phyloP scores from a whole-genome alignment of 2,113 vertebrate genomes.

The Glareola pratincola region DNA sequence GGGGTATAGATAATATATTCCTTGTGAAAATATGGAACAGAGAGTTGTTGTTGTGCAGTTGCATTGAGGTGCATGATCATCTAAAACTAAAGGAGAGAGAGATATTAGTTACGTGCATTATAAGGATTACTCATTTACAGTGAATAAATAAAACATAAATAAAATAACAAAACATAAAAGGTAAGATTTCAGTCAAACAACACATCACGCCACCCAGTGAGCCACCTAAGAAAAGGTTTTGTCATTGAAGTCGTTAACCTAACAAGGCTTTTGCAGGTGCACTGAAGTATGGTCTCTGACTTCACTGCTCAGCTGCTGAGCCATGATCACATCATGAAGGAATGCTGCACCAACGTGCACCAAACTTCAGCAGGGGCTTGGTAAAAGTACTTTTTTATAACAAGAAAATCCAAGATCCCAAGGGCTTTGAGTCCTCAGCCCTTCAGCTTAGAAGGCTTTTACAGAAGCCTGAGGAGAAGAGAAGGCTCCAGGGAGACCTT shows the following conservation, averaged over 20 bases:
- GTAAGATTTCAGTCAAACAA: not conserved
- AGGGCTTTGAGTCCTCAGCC: not conserved
- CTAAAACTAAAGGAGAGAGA: slow-evolving; percentile 66
- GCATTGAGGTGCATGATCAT: slow-evolving; percentile 80
- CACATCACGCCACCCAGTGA: not conserved
- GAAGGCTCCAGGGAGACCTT: too few species aligned
- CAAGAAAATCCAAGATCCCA: not conserved
- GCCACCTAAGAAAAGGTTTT: not conserved
- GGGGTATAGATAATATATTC: slow-evolving; percentile 91
- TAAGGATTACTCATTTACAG: not conserved
- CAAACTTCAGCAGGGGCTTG: not conserved
- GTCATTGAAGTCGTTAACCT: not conserved
- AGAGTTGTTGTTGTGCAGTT: slow-evolving; percentile 86
- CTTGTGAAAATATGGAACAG: slow-evolving; percentile 85
- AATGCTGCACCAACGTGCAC: not conserved
- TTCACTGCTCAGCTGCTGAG: not conserved
- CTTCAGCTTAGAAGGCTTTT: not conserved
- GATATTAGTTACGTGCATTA: not conserved
- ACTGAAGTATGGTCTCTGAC: not conserved
- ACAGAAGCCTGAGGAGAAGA: not conserved
- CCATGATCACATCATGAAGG: not conserved
- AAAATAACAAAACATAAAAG: not conserved
- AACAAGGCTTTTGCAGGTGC: not conserved
- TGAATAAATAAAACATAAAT: not conserved
- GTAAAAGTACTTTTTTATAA: not conserved